A percentile compares a stretch with the other conserved stretches of the same genome.
Evolutionary conservation across 2,113 vertebrate species (phyloP).

Genomic region (Pionites leucogaster): DNA sequence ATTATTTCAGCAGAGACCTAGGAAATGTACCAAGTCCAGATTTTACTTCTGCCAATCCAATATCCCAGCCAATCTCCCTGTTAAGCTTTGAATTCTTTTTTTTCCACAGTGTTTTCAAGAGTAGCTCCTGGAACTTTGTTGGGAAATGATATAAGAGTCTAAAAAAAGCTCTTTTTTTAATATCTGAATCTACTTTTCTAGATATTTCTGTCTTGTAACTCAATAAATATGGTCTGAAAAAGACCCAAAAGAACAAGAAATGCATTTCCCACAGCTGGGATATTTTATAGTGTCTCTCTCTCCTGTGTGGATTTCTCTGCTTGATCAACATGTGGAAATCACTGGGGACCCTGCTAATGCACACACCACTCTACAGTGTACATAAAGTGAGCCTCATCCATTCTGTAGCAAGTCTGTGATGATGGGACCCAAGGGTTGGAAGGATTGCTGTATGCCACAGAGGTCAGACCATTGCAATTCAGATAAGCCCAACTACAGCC

Average conservation of each 20-base stretch:
- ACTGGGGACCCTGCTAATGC: background rate
- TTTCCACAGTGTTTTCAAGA: background rate
- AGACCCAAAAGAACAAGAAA: background rate
- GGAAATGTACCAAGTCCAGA: background rate
- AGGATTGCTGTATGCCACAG: background rate
- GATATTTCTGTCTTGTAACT: background rate
- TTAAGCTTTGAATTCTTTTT: background rate
- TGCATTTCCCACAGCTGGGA: background rate
- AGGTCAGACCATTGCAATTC: background rate
- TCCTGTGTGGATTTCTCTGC: background rate
- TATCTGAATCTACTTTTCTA: background rate
- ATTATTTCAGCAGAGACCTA: conserved; percentile 6
- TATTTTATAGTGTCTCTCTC: background rate
- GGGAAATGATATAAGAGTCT: background rate
- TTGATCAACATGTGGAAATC: background rate
- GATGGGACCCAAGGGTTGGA: background rate
- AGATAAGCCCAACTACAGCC: background rate
- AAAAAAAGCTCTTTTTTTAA: background rate
- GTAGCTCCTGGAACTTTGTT: background rate
- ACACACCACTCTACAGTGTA: background rate
- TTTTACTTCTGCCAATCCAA: background rate
- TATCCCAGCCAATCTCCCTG: background rate
- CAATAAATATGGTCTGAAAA: background rate
- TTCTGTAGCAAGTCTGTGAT: background rate
- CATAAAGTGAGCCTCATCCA: background rate